Percentiles rank a stretch among this genome's conserved stretches.
Evolutionary conservation across 1,140 invertebrate species (phyloP).

Genomic region (Macrobrachium nipponense): DNA sequence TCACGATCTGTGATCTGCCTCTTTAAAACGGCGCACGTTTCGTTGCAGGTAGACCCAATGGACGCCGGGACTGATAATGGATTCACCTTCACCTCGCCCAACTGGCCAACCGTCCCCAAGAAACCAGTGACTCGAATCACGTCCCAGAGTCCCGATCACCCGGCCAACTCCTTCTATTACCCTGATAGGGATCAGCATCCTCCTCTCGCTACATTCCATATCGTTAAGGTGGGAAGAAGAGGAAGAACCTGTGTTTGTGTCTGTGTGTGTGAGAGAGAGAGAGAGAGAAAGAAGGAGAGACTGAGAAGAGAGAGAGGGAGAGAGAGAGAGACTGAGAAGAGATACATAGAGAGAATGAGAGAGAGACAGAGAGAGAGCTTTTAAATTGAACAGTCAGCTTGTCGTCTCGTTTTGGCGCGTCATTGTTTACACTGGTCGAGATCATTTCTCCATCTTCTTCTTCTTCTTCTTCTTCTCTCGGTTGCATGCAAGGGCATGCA

Average conservation of each 20-base stretch:
- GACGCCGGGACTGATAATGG: slow-evolving; percentile 98
- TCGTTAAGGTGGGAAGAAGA: slow-evolving; percentile 76
- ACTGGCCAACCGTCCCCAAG: slow-evolving; percentile 91
- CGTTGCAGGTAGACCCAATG: slow-evolving; percentile 84
- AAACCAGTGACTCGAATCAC: slow-evolving; percentile 92
- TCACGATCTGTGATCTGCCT: neutral
- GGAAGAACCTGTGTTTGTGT: neutral
- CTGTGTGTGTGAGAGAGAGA: neutral
- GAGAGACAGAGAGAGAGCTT: neutral
- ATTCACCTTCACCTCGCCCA: slow-evolving; percentile 95
- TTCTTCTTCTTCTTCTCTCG: neutral
- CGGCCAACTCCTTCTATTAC: slow-evolving; percentile 95
- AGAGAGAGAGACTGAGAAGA: neutral
- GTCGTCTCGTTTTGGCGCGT: neutral
- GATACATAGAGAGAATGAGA: neutral
- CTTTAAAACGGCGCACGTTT: neutral
- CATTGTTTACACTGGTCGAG: neutral
- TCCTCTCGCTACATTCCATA: slow-evolving; percentile 90
- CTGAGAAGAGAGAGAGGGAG: neutral
- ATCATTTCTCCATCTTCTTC: neutral
- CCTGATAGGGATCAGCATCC: slow-evolving; percentile 86
- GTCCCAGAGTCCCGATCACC: slow-evolving; percentile 87
- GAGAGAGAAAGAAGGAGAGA: neutral
- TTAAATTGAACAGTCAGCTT: neutral
- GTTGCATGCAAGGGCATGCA: too few species aligned